Evolutionary conservation across 2,888 invertebrate genomes (phyloP), one percentile per base, ranked within the genome.

Genomic region (Myopa testacea): DNA sequence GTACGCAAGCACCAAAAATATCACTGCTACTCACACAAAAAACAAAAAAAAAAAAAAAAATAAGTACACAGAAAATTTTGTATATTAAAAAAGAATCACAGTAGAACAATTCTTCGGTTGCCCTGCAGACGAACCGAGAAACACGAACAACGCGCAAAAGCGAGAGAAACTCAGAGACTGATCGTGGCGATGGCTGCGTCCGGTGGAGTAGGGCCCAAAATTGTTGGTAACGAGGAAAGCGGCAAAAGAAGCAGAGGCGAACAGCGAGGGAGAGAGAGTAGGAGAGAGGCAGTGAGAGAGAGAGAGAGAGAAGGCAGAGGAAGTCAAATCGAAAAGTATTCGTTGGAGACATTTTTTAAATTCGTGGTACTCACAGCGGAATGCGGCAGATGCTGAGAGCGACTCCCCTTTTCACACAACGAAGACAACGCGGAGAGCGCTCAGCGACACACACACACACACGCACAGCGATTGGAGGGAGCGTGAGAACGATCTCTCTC

Each of bases 131-230:
- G 71, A 67, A 77, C 68, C 70, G 40, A 72, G 52, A 8, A 79
- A 79, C 76, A 76, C 80, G 78, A 78, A 80, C 84, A 85, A 87
- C 87, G 87, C 87, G 87, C 87, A 86, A 87, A 87, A 87, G 85
- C 87, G 86, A 87, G 87, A 87, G 87, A 87, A 87, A 87, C 86
- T 87, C 83, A 84, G 85, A 85, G 86, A 87, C 86, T 87, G 84
- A 87, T 80, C 77, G 80, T 78, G 69, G 70, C 75, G 69, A 34
- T 69, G 45, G 69, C 69, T 67, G 68, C 75, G 73, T 40, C 58
- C 70, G 40, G 37, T 58, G 50, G 73, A 45, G 71, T 75, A 79
- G 80, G 81, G 77, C 78, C 78, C 76, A 76, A 74, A 68, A 67
- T 72, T 72, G 67, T 72, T 71, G 71, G 77, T 67, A 72, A 75